These are phyloP conservation scores for Numenius phaeopus DNA, from an alignment of 2,797 vertebrate species.

Conservation along the genomic window DNA sequence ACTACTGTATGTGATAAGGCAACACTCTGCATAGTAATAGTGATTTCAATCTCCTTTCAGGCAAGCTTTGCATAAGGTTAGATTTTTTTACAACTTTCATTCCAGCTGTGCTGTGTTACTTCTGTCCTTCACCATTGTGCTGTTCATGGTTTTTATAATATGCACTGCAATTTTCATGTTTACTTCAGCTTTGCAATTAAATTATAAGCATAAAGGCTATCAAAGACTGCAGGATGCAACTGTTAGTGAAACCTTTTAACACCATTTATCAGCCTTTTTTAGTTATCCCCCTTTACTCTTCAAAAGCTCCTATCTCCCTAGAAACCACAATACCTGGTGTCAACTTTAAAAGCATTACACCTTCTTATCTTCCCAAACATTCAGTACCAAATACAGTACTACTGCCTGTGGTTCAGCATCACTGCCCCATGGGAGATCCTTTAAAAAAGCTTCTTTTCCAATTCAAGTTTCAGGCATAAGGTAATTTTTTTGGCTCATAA, in stretches of 20 bases:
- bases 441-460: background rate
- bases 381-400: background rate
- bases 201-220: background rate
- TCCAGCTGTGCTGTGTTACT: background rate
- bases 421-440: background rate
- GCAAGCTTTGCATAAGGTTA: background rate
- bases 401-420: background rate
- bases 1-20: background rate
- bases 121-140: background rate
- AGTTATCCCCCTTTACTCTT: background rate
- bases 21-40: background rate
- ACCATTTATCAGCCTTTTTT: background rate
- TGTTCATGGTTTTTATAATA: background rate
- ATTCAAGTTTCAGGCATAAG: background rate
- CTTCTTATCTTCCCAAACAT: background rate
- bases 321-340: background rate
- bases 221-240: background rate
- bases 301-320: background rate
- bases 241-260: background rate
- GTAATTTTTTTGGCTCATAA: background rate
- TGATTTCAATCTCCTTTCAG: background rate
- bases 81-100: background rate
- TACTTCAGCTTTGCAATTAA: background rate
- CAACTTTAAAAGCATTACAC: background rate
- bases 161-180: background rate